Conservation (phyloP, 2,113 vertebrate genomes). For the Tympanuchus pallidicinctus region DNA sequence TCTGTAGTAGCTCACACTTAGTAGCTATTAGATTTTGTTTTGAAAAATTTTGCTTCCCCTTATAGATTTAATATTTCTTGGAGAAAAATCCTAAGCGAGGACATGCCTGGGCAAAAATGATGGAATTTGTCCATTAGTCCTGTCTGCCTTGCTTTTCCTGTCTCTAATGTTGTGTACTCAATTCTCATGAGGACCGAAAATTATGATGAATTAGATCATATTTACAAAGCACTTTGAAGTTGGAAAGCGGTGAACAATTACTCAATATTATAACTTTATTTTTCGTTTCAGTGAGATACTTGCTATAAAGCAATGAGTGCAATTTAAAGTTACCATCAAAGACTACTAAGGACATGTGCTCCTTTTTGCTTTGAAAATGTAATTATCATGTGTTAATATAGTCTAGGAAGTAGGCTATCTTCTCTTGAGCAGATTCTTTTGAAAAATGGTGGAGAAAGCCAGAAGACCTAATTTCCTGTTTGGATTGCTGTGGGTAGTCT, state of each 20-base stretch:
- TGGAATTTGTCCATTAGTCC: not conserved
- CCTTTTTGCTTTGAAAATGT: slow-evolving; percentile 61
- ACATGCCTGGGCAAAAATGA: not conserved
- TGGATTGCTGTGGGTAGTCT: not conserved
- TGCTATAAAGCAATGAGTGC: slow-evolving; percentile 29
- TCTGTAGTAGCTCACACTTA: not conserved
- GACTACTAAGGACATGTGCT: slow-evolving; percentile 54
- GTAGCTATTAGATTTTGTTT: not conserved
- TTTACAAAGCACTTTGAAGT: slow-evolving; percentile 63
- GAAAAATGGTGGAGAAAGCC: slow-evolving; percentile 46
- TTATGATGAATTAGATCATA: slow-evolving; percentile 44
- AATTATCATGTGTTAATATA: slow-evolving; percentile 69
- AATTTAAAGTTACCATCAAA: slow-evolving; percentile 64
- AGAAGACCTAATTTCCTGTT: slow-evolving; percentile 55
- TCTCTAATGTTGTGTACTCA: not conserved
- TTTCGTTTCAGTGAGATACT: slow-evolving; percentile 7
- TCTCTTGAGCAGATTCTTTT: slow-evolving; percentile 10
- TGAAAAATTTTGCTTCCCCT: not conserved
- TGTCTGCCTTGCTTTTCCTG: not conserved
- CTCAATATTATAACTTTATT: slow-evolving; percentile 52
- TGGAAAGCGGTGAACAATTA: slow-evolving; percentile 43
- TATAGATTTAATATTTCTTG: not conserved
- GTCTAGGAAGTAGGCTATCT: slow-evolving; percentile 53
- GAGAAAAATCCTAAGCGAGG: not conserved
- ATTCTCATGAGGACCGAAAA: not conserved